Conservation (phyloP, 1,140 invertebrate species). For the Thalassaphorura encarpata region DNA sequence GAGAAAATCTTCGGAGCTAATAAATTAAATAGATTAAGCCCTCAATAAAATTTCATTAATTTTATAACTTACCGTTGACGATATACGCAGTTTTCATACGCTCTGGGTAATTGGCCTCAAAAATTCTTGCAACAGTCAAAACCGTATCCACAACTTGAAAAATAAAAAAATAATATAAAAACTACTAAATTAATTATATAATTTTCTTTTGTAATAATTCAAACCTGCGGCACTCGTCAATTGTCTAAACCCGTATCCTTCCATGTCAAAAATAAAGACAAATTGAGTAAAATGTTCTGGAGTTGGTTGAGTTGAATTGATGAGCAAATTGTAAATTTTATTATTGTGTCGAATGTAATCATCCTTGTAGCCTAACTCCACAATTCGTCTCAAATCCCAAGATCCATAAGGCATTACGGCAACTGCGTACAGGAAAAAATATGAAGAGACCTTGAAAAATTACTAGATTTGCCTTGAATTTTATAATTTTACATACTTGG, state of each 20-base stretch:
- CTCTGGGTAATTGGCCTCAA: slow-evolving; percentile 28
- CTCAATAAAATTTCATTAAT: too few relatives aligned
- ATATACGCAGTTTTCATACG: slow-evolving; percentile 15
- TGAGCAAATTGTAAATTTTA: neutral
- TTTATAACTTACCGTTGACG: slow-evolving; percentile 20
- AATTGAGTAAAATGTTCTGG: slow-evolving; percentile 13
- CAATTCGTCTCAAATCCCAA: slow-evolving; percentile 10
- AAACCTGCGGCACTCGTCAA: neutral
- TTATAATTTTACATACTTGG: slow-evolving; percentile 2
- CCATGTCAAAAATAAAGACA: slow-evolving; percentile 16
- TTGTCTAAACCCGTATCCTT: slow-evolving; percentile 14
- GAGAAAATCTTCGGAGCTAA: slow-evolving; percentile 76
- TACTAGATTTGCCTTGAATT: neutral
- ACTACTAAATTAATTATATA: too few relatives aligned
- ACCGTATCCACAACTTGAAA: slow-evolving; percentile 11
- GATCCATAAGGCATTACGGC: slow-evolving; percentile 15
- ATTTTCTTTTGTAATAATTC: too few relatives aligned
- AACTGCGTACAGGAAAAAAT: neutral
- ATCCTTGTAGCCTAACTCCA: slow-evolving; percentile 6
- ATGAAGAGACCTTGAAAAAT: too few relatives aligned
- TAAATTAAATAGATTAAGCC: slow-evolving; percentile 33
- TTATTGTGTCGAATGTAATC: slow-evolving; percentile 14
- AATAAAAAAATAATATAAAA: neutral
- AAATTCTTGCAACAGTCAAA: slow-evolving; percentile 11
- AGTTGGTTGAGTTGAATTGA: slow-evolving; percentile 4